Evolutionary conservation across 2,797 vertebrate species (phyloP).

Genomic region (Rhadinocentrus ornatus): DNA sequence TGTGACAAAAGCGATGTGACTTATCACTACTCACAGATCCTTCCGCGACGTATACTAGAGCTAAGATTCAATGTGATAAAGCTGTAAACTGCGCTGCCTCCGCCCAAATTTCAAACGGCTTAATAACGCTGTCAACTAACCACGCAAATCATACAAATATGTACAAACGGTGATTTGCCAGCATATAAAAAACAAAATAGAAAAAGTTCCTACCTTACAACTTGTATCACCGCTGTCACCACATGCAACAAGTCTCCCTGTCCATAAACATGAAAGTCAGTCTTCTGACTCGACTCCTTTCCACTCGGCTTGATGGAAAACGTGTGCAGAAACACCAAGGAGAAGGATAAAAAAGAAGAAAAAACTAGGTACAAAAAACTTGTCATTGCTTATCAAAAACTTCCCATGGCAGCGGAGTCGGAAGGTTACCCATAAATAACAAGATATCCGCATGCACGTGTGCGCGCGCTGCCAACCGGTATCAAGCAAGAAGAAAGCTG

Average conservation of each 20-base stretch:
- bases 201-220: conserved; percentile 31
- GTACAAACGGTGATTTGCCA: neutral
- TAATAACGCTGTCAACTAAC: conserved; percentile 41
- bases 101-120: conserved; percentile 53
- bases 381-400: neutral
- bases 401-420: conserved; percentile 20
- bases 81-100: conserved; percentile 36
- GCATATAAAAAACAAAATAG: neutral
- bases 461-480: conserved; percentile 32
- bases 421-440: conserved; percentile 39
- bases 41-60: conserved; percentile 6
- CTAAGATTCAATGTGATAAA: conserved; percentile 12
- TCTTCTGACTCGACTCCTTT: conserved; percentile 6
- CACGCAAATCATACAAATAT: conserved; percentile 20
- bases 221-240: conserved; percentile 29
- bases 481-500: conserved; percentile 36
- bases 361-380: neutral
- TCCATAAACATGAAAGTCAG: conserved; percentile 13
- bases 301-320: neutral
- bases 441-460: conserved; percentile 31
- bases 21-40: conserved; percentile 21
- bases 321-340: neutral
- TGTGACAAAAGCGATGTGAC: neutral
- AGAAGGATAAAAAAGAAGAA: neutral
- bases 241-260: conserved; percentile 62